phyloP scores from a whole-genome alignment of 2,113 vertebrate species.

The Talpa occidentalis region DNA sequence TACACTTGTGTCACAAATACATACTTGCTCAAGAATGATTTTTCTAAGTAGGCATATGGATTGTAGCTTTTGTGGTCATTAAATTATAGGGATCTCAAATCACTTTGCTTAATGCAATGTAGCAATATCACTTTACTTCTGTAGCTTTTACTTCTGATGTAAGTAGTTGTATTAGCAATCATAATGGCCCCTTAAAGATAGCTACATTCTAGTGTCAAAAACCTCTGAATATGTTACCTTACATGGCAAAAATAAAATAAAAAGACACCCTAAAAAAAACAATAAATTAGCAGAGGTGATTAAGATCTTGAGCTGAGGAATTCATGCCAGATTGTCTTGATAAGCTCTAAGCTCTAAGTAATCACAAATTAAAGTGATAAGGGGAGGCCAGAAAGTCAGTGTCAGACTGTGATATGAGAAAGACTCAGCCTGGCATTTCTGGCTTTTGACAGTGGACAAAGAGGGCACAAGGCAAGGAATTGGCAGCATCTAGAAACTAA shows the following conservation, averaged over 20 bases:
- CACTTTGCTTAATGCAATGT: constrained; percentile 27
- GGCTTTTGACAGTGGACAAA: not conserved
- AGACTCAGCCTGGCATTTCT: not conserved
- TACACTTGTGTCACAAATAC: constrained; percentile 32
- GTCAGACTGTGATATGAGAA: not conserved
- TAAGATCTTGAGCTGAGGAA: not conserved
- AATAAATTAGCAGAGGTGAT: not conserved
- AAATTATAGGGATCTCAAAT: constrained; percentile 50
- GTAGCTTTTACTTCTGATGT: constrained; percentile 12
- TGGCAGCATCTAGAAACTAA: not conserved
- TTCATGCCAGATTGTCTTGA: not conserved
- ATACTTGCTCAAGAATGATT: constrained; percentile 48
- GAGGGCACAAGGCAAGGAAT: not conserved
- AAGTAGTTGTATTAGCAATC: not conserved
- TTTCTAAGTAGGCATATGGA: constrained; percentile 53
- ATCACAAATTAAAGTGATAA: not conserved
- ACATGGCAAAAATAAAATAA: not conserved
- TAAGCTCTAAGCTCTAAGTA: not conserved
- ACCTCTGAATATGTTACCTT: not conserved
- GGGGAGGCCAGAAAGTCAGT: not conserved
- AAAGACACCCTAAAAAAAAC: not conserved
- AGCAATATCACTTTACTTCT: not conserved
- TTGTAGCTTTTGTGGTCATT: constrained; percentile 43
- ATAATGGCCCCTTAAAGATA: not conserved
- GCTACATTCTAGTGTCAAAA: not conserved